phyloP scores from a whole-genome alignment of 2,113 vertebrate species.

The Cyrtonyx montezumae region DNA sequence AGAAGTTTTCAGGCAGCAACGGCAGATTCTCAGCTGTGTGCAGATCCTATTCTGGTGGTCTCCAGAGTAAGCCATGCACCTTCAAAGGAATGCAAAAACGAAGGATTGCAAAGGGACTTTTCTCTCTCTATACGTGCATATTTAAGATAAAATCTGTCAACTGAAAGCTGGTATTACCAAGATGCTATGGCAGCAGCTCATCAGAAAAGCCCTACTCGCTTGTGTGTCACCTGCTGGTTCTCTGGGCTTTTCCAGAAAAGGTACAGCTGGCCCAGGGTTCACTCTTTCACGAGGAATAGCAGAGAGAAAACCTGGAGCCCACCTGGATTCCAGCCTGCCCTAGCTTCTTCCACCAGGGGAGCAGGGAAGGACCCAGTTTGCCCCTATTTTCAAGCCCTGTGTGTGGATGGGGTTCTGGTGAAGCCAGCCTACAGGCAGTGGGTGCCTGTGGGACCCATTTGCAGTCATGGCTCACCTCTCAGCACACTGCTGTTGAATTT shows the following conservation, averaged over 20 bases:
- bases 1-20: background rate
- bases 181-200: background rate
- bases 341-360: background rate
- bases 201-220: background rate
- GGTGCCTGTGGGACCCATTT: too few species aligned
- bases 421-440: rapidly evolving
- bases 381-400: rapidly evolving
- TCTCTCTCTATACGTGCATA: background rate
- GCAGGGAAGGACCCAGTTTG: background rate
- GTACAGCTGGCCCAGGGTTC: background rate
- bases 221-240: background rate
- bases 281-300: background rate
- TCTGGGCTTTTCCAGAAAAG: background rate
- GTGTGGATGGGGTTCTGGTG: rapidly evolving
- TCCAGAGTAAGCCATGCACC: background rate
- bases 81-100: background rate
- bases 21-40: background rate
- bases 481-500: background rate
- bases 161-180: background rate
- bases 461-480: background rate
- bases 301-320: background rate
- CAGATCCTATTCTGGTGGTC: background rate
- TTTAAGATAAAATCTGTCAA: background rate
- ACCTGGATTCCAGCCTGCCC: background rate
- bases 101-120: background rate